Conservation (phyloP, 2,113 vertebrate species). For the Calidris pugnax region DNA sequence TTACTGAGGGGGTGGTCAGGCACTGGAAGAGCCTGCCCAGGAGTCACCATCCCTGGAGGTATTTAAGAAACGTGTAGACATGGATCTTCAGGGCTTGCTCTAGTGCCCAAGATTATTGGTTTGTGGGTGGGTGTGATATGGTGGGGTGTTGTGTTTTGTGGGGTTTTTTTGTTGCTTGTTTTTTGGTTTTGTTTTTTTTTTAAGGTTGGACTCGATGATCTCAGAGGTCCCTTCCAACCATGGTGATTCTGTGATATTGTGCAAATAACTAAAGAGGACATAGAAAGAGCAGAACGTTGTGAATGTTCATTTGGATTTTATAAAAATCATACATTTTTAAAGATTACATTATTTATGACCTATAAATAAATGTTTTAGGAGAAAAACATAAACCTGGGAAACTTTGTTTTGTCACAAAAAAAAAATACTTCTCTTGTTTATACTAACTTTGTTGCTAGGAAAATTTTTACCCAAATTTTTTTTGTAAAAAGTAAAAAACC, state of each 20-base stretch:
- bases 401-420: neutral
- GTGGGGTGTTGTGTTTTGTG: no score
- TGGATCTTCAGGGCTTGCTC: no score
- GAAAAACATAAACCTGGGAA: neutral
- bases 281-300: rapidly evolving
- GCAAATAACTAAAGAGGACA: neutral
- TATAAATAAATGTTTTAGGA: neutral
- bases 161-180: no score
- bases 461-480: neutral
- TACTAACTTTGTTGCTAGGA: neutral
- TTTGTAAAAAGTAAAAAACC: neutral
- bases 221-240: no score
- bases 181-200: no score
- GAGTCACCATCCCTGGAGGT: no score
- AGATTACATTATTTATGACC: neutral
- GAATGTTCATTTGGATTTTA: neutral
- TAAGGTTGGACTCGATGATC: no score
- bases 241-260: neutral
- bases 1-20: no score
- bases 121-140: no score
- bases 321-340: neutral
- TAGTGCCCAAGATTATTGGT: no score
- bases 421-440: neutral
- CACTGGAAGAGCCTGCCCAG: no score
- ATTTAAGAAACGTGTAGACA: no score